These are phyloP conservation scores for Conus betulinus DNA, from an alignment of 1,140 invertebrate genomes.

Conservation along the genomic window DNA sequence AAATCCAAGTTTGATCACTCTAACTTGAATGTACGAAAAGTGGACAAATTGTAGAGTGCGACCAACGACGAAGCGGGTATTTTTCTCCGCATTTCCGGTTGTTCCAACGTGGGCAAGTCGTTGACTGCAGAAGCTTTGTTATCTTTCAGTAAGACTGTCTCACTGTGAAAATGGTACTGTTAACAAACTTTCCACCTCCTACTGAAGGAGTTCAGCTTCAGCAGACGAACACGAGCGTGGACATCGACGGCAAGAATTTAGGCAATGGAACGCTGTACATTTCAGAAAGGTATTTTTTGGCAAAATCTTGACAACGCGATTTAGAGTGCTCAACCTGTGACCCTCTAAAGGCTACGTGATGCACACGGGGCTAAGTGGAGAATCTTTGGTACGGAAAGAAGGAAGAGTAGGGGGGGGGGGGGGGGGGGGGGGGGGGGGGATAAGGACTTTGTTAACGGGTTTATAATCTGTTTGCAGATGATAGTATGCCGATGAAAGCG, in stretches of 20 bases:
- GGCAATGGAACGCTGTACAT: conserved; percentile 82
- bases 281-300: conserved; percentile 79
- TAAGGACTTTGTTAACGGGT: too few species aligned
- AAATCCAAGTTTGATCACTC: too few species aligned
- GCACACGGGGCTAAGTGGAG: too few species aligned
- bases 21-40: too few species aligned
- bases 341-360: too few species aligned
- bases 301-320: too few species aligned
- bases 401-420: too few species aligned
- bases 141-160: not conserved
- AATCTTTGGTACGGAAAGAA: too few species aligned
- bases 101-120: not conserved
- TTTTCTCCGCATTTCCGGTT: not conserved
- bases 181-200: conserved; percentile 79
- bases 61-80: not conserved
- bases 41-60: not conserved
- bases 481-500: too few species aligned
- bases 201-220: conserved; percentile 79
- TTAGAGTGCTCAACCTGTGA: too few species aligned
- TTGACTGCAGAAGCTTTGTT: not conserved
- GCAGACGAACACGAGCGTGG: conserved; percentile 77
- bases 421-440: too few species aligned
- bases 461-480: too few species aligned
- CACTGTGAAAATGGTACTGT: conserved; percentile 73
- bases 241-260: conserved; percentile 70